A percentile compares a stretch with the other conserved stretches of the same genome.
Conservation (phyloP, 2,113 vertebrate species). For the pig (Sus scrofa) region T2T-Sscrofa CM000816.6:38665501-38666000, state of each 20-base stretch:
- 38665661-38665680: neutral
- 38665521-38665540: neutral
- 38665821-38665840: neutral
- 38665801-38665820: neutral
- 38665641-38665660: neutral
- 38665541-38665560: neutral
- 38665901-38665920: neutral
- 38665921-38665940: neutral
- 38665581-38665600: neutral
- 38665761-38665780: slow-evolving; percentile 41
- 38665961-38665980: neutral
- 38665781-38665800: neutral
- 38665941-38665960: neutral
- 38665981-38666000: slow-evolving; percentile 62
- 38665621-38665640: slow-evolving; percentile 17
- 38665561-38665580: neutral
- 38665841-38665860: neutral
- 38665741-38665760: neutral
- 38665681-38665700: neutral
- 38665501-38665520: slow-evolving; percentile 3
- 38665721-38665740: neutral
- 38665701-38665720: slow-evolving; percentile 23
- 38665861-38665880: neutral
- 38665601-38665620: neutral
- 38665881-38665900: neutral